Evolutionary conservation across 2,888 invertebrate species (phyloP).

Genomic region (Eupithecia tripunctaria): DNA sequence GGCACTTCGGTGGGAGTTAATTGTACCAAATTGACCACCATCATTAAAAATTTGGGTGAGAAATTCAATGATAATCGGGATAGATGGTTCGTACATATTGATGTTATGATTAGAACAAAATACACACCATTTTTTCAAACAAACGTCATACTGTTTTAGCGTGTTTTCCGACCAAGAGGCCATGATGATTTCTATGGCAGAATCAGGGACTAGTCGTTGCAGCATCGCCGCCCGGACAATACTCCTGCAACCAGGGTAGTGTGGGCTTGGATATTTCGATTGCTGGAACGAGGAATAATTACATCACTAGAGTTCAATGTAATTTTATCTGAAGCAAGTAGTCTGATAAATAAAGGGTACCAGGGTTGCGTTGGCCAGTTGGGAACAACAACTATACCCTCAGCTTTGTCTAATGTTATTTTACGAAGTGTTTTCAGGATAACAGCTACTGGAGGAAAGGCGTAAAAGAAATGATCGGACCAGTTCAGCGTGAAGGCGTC

Average conservation of each 20-base stretch:
- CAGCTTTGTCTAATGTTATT: background rate
- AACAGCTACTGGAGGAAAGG: constrained; percentile 13
- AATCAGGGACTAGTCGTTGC: too few species aligned
- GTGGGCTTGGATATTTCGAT: background rate
- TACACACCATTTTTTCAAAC: too few species aligned
- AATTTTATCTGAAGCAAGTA: background rate
- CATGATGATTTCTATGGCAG: too few species aligned
- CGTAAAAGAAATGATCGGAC: constrained; percentile 12
- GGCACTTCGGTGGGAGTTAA: too few species aligned
- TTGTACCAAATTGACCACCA: too few species aligned
- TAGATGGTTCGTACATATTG: too few species aligned
- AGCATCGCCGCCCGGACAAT: too few species aligned
- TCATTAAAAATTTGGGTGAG: too few species aligned
- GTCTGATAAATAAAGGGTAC: background rate
- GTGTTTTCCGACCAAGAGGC: too few species aligned
- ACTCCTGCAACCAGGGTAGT: background rate
- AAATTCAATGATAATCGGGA: too few species aligned
- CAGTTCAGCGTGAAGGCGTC: constrained; percentile 18
- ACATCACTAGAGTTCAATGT: background rate
- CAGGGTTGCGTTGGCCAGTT: background rate
- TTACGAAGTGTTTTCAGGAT: constrained; percentile 3
- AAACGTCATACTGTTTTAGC: too few species aligned
- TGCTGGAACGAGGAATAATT: background rate
- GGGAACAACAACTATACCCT: constrained; percentile 20
- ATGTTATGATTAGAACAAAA: too few species aligned